Evolutionary conservation across 2,113 vertebrate genomes (phyloP), one percentile per base, ranked within the genome.

Genomic region (Cyrtonyx montezumae): DNA sequence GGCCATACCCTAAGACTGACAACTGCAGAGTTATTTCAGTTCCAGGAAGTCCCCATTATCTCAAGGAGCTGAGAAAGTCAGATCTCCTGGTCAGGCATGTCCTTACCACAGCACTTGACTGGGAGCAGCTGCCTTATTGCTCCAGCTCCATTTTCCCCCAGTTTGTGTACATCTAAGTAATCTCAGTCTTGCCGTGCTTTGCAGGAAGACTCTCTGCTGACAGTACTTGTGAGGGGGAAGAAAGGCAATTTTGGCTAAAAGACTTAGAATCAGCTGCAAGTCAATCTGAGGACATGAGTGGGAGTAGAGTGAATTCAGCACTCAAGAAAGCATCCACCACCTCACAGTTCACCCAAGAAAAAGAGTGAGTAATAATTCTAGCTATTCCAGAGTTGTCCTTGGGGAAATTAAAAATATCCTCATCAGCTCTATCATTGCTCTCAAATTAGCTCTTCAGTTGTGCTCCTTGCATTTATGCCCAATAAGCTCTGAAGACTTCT

Each of bases 261-360:
- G n/a, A 61, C 22, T 79, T 51, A 43, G 88, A 76, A 73, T 92
- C 8, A 79, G 19, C 53, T 87, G 53, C 6, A 5, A 91, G 70
- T 45, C 74, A 81, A 66, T 53, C 49, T 83, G 68, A 78, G 82
- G 84, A 66, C 79, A 45, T 62, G 84, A 92, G 93, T 95, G 71
- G 87, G 81, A 94, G 62, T n/a, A 45, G 87, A 94, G 55, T 53
- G 79, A 89, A 73, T 79, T 94, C 78, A 84, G 49, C 70, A 62
- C 70, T 82, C 70, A 36, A 48, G 87, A 89, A 95, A 89, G 87
- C 45, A 92, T 53, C 70, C 13, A 4, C 53, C 20, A 73, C 90
- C 70, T 36, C 1, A 75, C 51, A 74, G 74, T 37, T 94, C 49
- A 11, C 43, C 76, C 82, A 73, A 2, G 1, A 77, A 94, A 74